Conservation (phyloP, 1,140 invertebrate genomes). For the Drosophila nebulosa region DNA sequence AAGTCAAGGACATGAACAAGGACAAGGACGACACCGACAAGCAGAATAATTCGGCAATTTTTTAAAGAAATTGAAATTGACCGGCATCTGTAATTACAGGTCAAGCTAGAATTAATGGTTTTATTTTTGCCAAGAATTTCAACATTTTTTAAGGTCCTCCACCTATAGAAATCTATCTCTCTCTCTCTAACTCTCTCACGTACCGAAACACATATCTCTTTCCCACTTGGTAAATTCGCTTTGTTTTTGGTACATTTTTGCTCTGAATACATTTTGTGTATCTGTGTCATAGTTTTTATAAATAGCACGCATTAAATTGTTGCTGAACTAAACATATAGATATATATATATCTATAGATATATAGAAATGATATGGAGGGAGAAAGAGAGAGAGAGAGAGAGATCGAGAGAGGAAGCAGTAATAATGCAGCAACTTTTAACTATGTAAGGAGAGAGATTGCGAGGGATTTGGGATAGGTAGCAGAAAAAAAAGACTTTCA, state of each 20-base stretch:
- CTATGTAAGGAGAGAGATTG: constrained; percentile 6
- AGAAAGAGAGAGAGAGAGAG: background rate
- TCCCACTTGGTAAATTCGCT: constrained; percentile 8
- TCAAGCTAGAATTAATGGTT: constrained; percentile 9
- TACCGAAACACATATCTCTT: background rate
- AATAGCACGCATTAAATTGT: constrained; percentile 72
- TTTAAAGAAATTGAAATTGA: background rate
- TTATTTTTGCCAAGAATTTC: background rate
- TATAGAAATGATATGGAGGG: constrained; percentile 41
- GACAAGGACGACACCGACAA: constrained; percentile 13
- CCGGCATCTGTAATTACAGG: background rate
- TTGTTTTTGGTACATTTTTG: constrained; percentile 75
- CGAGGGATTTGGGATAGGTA: constrained; percentile 27
- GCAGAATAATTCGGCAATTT: background rate
- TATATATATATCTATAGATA: constrained; percentile 8
- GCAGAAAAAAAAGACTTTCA: constrained; percentile 43
- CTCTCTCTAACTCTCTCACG: background rate
- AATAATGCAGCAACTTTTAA: background rate
- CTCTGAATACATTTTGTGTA: constrained; percentile 68
- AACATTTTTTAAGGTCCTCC: constrained; percentile 4
- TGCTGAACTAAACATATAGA: constrained; percentile 28
- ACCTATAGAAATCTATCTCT: background rate
- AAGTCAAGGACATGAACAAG: constrained; percentile 51
- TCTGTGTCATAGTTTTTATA: constrained; percentile 79
- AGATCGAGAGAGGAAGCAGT: background rate